Conservation (phyloP, 2,113 vertebrate genomes). For the Apodemus speciosus region DNA sequence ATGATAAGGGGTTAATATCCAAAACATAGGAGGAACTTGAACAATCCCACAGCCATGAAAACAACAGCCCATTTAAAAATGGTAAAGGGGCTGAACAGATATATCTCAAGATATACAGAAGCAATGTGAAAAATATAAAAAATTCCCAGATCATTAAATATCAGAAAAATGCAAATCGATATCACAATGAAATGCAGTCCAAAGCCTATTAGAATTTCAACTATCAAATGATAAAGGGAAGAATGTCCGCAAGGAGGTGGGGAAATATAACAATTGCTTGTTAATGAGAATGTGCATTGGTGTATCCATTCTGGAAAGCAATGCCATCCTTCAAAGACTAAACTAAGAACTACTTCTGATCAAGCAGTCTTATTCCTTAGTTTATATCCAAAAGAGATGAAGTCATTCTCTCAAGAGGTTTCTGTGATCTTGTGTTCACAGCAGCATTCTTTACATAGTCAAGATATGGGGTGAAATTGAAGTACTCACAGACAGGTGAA, state of each 20-base stretch:
- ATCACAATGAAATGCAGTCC: not conserved
- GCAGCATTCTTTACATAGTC: not conserved
- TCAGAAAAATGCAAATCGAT: not conserved
- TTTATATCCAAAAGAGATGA: not conserved
- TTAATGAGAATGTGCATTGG: not conserved
- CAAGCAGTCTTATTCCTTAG: not conserved
- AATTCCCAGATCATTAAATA: not conserved
- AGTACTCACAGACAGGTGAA: not conserved
- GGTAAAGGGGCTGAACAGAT: not conserved
- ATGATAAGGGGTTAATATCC: not conserved
- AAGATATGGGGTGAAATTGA: not conserved
- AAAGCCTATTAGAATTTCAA: not conserved
- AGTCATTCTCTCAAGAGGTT: not conserved
- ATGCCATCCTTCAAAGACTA: not conserved
- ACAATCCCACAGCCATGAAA: not conserved
- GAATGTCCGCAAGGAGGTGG: not conserved
- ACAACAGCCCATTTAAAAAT: not conserved
- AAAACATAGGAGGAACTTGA: not conserved
- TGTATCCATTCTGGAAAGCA: not conserved
- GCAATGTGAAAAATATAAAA: not conserved
- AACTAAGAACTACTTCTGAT: not conserved
- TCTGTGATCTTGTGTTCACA: not conserved
- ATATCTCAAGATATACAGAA: not conserved
- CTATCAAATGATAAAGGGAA: not conserved
- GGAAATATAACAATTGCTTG: not conserved